Evolutionary conservation across 2,797 vertebrate genomes (phyloP).

Genomic region (Pangasius djambal): DNA sequence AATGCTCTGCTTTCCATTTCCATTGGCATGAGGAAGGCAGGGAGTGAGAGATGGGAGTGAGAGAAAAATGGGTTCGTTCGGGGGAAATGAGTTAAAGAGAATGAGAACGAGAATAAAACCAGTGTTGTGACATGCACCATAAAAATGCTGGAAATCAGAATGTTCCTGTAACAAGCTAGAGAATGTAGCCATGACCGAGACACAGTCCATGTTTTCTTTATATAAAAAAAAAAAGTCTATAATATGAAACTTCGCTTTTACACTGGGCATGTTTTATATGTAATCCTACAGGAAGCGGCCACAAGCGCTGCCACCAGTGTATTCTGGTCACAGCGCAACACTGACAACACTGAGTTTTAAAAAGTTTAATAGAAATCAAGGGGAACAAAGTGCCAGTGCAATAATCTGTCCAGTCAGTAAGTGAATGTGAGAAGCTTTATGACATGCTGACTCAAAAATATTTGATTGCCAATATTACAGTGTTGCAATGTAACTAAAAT

Average conservation of each 20-base stretch:
- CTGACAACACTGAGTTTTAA: not conserved
- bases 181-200: too few relatives aligned
- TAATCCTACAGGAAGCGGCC: too few relatives aligned
- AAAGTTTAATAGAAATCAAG: not conserved
- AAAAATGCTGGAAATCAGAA: slow-evolving; percentile 24
- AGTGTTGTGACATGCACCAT: slow-evolving; percentile 13
- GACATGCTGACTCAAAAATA: not conserved
- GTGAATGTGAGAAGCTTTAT: not conserved
- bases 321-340: not conserved
- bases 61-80: slow-evolving; percentile 27
- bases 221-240: too few relatives aligned
- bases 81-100: not conserved
- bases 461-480: not conserved
- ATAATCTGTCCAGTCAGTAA: not conserved
- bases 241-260: too few relatives aligned
- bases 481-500: not conserved
- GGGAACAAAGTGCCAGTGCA: not conserved
- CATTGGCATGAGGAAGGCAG: slow-evolving; percentile 38
- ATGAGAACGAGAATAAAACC: not conserved
- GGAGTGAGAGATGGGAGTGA: slow-evolving; percentile 4
- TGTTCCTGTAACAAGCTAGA: not conserved
- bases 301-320: too few relatives aligned
- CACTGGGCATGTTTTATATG: too few relatives aligned
- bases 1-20: slow-evolving; percentile 49
- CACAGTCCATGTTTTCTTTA: too few relatives aligned